Percentiles rank a stretch among this genome's conserved stretches.
Conservation (phyloP, 2,113 vertebrate genomes). For the Siniperca knerii region DNA sequence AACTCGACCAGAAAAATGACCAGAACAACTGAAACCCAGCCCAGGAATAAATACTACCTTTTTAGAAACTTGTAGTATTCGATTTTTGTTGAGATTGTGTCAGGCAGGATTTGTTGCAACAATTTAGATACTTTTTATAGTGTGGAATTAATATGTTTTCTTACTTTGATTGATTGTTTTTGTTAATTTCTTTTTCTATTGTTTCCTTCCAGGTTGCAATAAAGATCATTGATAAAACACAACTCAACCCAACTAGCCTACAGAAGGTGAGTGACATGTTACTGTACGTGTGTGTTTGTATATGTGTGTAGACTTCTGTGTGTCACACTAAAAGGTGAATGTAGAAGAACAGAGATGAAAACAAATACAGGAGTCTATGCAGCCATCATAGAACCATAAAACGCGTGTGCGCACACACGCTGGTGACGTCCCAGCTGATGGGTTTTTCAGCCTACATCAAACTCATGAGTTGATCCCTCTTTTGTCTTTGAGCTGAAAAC, state of each 20-base stretch:
- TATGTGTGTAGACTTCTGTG: neutral
- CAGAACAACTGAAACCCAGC: too few relatives aligned
- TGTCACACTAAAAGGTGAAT: neutral
- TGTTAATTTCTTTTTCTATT: conserved; percentile 16
- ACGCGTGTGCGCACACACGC: neutral
- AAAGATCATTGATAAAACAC: conserved; percentile 83
- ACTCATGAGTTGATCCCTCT: neutral
- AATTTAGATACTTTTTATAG: neutral
- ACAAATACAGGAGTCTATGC: neutral
- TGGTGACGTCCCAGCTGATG: neutral
- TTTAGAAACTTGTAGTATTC: neutral
- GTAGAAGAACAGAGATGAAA: neutral
- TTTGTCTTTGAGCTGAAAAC: neutral
- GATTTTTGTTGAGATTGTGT: neutral
- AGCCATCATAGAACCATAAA: neutral
- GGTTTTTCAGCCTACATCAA: neutral
- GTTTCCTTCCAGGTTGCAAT: conserved; percentile 74
- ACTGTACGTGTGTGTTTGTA: neutral
- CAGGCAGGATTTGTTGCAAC: neutral
- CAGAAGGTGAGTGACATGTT: conserved; percentile 72
- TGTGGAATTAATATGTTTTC: neutral
- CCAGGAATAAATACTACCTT: neutral
- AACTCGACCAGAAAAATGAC: neutral
- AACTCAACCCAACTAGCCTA: conserved; percentile 80
- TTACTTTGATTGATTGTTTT: neutral